Base-by-base conservation (phyloP, 2,113 vertebrate species). In the Podiceps cristatus region DNA sequence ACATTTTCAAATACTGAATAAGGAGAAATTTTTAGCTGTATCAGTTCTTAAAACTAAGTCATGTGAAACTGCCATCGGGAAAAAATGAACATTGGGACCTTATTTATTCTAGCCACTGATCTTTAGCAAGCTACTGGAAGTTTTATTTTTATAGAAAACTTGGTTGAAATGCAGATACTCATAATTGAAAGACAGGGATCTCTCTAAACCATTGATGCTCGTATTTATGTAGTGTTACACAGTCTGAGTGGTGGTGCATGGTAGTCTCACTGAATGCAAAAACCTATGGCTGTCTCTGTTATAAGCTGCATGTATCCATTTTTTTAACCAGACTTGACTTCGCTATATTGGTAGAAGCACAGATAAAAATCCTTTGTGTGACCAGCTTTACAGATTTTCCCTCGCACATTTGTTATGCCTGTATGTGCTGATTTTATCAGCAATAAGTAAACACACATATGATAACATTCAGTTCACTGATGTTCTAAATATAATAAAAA, bases 1-100 rank as follows among this genome's bases (percentile, higher is more conserved):
- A 59, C 35, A 77, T 93, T 96, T 94, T 95, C 73, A 85, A 79
- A 88, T 8, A 81, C 52, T n/a, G 78, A 96, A 93, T 55, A 95
- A 79, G 23, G 47, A 94, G 40, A 55, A 87, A 66, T 66, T 95
- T 90, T 77, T 72, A 83, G 40, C 62, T 56, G 31, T 58, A 85
- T 94, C 69, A 60, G 45, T 84, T 95, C 73, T 95, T 78, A 87
- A 96, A 94, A 95, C 45, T 78, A 93, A 96, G 47, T 55, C 59
- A 71, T 75, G 53, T 59, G n/a, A 85, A 92, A 85, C 60, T 87
- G 45, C 63, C 67, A 50, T 20, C 50, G 50, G 59, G 33, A 8
- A 52, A 63, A 71, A 85, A 74, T 64, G 13, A 60, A 71, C 28
- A 35, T 67, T 17, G 0, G 29, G 31, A 88, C 23, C 18, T 44